These are phyloP conservation scores for Drosophila truncata DNA, from an alignment of 1,140 invertebrate species.

Conservation along the genomic window DNA sequence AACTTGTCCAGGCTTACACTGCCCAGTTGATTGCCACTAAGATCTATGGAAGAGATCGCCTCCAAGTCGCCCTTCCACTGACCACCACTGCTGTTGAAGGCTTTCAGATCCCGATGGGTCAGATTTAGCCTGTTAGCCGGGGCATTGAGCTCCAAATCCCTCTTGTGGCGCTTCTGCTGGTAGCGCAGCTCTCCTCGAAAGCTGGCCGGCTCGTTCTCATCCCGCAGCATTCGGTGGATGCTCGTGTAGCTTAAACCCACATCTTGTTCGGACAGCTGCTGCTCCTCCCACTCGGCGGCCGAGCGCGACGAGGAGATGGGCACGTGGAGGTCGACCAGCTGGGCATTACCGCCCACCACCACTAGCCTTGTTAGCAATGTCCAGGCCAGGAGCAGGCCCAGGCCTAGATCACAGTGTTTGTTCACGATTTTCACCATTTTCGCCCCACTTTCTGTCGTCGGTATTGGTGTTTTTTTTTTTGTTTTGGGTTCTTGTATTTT, in stretches of 20 bases:
- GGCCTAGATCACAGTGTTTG: constrained; percentile 54
- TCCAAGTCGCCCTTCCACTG: constrained; percentile 61
- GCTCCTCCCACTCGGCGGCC: constrained; percentile 50
- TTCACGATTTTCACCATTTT: constrained; percentile 59
- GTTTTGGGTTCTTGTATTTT: background rate
- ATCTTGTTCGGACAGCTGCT: constrained; percentile 46
- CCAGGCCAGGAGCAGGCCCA: constrained; percentile 32
- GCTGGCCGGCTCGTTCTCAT: constrained; percentile 72
- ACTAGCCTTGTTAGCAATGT: constrained; percentile 27
- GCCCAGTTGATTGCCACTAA: constrained; percentile 58
- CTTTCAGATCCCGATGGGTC: constrained; percentile 39
- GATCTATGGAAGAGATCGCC: constrained; percentile 54
- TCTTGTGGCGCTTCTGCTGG: constrained; percentile 57
- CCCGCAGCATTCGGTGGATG: constrained; percentile 76
- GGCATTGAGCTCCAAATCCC: constrained; percentile 43
- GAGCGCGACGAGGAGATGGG: constrained; percentile 23
- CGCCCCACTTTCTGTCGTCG: constrained; percentile 15
- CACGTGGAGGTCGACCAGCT: constrained; percentile 7
- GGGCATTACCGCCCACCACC: constrained; percentile 9
- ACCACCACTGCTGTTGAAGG: constrained; percentile 57
- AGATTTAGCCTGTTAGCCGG: constrained; percentile 49
- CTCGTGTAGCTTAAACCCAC: constrained; percentile 60
- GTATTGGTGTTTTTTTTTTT: constrained; percentile 9
- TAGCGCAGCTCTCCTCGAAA: constrained; percentile 71
- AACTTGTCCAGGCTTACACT: constrained; percentile 51